Percentiles rank a stretch among this genome's conserved stretches.
Evolutionary conservation across 2,888 invertebrate species (phyloP).

Genomic region (Trichopria drosophilae): DNA sequence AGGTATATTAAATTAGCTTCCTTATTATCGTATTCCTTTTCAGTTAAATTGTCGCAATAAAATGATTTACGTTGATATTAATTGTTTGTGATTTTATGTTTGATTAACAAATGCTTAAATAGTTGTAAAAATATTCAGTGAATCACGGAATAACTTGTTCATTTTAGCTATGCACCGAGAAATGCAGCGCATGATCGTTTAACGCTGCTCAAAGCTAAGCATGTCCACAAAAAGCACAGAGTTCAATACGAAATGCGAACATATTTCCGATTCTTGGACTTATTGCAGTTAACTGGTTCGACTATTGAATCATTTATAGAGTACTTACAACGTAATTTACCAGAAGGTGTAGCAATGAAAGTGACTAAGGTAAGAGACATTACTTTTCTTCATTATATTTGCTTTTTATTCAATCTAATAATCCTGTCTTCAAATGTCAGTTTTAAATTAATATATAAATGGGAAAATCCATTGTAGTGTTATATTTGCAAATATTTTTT

Average conservation of each 20-base stretch:
- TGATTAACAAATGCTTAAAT: not conserved
- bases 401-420: too few relatives aligned
- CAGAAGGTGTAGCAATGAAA: constrained; percentile 95
- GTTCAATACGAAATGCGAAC: constrained; percentile 96
- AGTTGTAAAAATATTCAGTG: not conserved
- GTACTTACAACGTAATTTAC: constrained; percentile 93
- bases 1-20: too few relatives aligned
- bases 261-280: constrained; percentile 81
- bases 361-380: constrained; percentile 69
- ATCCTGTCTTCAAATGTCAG: too few relatives aligned
- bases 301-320: constrained; percentile 95
- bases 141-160: too few relatives aligned
- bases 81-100: constrained; percentile 24
- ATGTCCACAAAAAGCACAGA: constrained; percentile 89
- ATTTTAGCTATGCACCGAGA: constrained; percentile 71
- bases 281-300: constrained; percentile 87
- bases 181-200: constrained; percentile 76
- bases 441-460: too few relatives aligned
- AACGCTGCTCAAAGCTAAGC: constrained; percentile 84
- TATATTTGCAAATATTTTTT: too few relatives aligned
- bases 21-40: too few relatives aligned
- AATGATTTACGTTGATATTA: too few relatives aligned
- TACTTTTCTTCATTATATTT: too few relatives aligned
- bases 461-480: too few relatives aligned
- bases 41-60: too few relatives aligned